Conservation (phyloP, 2,888 invertebrate genomes). For the Plebejus anna region DNA sequence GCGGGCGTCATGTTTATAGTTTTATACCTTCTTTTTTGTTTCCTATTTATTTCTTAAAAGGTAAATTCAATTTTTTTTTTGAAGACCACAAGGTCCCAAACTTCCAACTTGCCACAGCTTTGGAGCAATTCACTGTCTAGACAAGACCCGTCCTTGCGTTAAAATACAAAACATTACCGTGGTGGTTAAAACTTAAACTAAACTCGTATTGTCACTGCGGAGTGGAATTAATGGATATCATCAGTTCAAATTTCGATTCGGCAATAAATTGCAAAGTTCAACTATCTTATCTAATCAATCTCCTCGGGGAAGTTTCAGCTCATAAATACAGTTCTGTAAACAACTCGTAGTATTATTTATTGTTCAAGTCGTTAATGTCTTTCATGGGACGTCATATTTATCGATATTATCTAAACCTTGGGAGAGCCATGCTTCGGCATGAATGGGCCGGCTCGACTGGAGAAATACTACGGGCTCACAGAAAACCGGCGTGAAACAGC, state of each 20-base stretch:
- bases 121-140: slow-evolving; percentile 41
- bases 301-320: background rate
- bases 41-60: too few relatives aligned
- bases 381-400: background rate
- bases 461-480: too few relatives aligned
- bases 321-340: background rate
- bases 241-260: slow-evolving; percentile 20
- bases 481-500: too few relatives aligned
- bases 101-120: background rate
- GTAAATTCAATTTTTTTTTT: too few relatives aligned
- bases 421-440: too few relatives aligned
- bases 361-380: background rate
- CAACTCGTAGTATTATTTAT: background rate
- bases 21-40: too few relatives aligned
- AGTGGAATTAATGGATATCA: slow-evolving; percentile 37
- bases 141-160: slow-evolving; percentile 29
- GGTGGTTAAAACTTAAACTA: slow-evolving; percentile 40
- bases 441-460: too few relatives aligned
- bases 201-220: slow-evolving; percentile 35
- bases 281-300: slow-evolving; percentile 11
- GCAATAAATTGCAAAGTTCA: slow-evolving; percentile 13
- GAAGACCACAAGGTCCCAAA: too few relatives aligned
- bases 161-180: slow-evolving; percentile 23
- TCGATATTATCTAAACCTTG: background rate
- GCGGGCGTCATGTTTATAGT: too few relatives aligned